These are phyloP conservation scores for Nymphalis io DNA, from an alignment of 1,140 invertebrate species.

Conservation along the genomic window DNA sequence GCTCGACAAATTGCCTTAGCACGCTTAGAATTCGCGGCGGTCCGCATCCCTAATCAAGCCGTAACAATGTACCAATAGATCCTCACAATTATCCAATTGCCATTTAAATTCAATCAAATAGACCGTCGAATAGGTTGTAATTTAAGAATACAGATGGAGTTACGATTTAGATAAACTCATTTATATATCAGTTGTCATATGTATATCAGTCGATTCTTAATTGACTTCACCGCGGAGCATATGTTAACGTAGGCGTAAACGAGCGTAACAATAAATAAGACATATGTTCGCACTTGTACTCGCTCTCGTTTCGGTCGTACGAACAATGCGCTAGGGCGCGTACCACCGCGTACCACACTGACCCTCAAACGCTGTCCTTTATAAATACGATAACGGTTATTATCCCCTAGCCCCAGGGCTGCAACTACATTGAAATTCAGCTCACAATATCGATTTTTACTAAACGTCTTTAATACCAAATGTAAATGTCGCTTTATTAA, in stretches of 20 bases:
- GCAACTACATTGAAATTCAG: neutral
- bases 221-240: slow-evolving; percentile 23
- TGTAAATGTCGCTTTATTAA: too few species aligned
- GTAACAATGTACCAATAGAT: slow-evolving; percentile 29
- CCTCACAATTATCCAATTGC: slow-evolving; percentile 30
- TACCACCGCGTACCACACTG: slow-evolving; percentile 27
- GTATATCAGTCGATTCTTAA: slow-evolving; percentile 18
- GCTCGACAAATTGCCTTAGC: neutral
- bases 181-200: too few species aligned
- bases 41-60: slow-evolving; percentile 6
- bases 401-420: slow-evolving; percentile 25
- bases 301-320: slow-evolving; percentile 21
- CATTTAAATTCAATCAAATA: slow-evolving; percentile 33
- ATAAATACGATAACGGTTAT: slow-evolving; percentile 41
- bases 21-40: slow-evolving; percentile 3
- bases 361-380: slow-evolving; percentile 39
- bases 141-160: slow-evolving; percentile 11
- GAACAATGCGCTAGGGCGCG: slow-evolving; percentile 22
- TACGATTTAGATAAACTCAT: slow-evolving; percentile 7
- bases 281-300: slow-evolving; percentile 14
- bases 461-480: neutral
- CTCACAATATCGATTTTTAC: neutral
- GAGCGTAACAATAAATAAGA: slow-evolving; percentile 21
- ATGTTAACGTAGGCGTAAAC: slow-evolving; percentile 14
- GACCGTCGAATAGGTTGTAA: slow-evolving; percentile 19